Evolutionary conservation across 2,888 invertebrate genomes (phyloP).

Genomic region (Drosophila borborema): DNA sequence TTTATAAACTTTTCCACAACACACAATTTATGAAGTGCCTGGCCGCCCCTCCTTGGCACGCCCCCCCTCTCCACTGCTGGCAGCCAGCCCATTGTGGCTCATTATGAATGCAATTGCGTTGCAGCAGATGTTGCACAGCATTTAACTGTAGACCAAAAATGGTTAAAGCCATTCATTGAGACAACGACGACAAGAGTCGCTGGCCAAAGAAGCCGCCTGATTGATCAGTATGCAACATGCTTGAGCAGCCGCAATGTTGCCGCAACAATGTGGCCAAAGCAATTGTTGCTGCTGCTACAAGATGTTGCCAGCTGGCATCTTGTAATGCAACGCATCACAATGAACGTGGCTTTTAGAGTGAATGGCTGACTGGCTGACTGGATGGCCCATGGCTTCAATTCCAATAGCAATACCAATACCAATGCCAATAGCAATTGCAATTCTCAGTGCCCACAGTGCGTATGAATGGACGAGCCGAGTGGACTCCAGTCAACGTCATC

Average conservation of each 20-base stretch:
- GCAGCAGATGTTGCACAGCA: slow-evolving; percentile 69
- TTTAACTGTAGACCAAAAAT: slow-evolving; percentile 82
- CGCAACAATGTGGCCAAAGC: slow-evolving; percentile 65
- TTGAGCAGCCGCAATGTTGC: slow-evolving; percentile 72
- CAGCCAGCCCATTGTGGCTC: slow-evolving; percentile 31
- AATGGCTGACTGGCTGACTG: slow-evolving; percentile 18
- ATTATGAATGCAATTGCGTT: slow-evolving; percentile 76
- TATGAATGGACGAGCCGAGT: slow-evolving; percentile 64
- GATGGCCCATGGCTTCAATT: slow-evolving; percentile 30
- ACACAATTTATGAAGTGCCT: slow-evolving; percentile 66
- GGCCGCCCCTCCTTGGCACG: too few relatives aligned
- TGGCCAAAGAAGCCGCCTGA: slow-evolving; percentile 71
- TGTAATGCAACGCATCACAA: slow-evolving; percentile 84
- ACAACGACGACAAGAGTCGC: background rate
- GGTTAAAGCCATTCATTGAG: slow-evolving; percentile 81
- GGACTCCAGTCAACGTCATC: background rate
- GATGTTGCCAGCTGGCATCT: slow-evolving; percentile 70
- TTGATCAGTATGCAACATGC: slow-evolving; percentile 83
- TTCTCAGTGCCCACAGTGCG: slow-evolving; percentile 66
- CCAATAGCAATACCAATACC: slow-evolving; percentile 12
- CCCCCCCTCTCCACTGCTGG: background rate
- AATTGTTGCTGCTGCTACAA: slow-evolving; percentile 66
- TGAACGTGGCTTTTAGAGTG: slow-evolving; percentile 54
- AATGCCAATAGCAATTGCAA: slow-evolving; percentile 13
- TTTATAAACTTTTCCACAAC: slow-evolving; percentile 76